These are phyloP conservation scores for Oscheius sp. DNA, from an alignment of 2,888 invertebrate genomes.

Conservation along the genomic window DNA sequence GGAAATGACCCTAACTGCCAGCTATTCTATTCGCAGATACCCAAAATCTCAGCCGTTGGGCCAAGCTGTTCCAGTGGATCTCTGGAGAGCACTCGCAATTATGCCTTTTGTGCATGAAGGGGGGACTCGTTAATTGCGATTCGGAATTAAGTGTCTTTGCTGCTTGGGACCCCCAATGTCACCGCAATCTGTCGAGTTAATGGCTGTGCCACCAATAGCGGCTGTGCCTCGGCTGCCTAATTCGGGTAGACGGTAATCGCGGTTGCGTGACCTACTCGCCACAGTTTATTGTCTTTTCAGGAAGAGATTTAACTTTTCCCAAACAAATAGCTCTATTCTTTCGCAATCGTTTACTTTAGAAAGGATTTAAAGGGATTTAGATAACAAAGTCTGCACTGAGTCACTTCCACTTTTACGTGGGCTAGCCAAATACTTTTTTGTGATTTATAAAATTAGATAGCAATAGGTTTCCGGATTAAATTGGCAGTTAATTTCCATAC, in stretches of 20 bases:
- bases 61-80: slow-evolving; percentile 5
- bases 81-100: slow-evolving; percentile 36
- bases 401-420: neutral
- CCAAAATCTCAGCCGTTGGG: slow-evolving; percentile 7
- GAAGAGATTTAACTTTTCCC: slow-evolving; percentile 3
- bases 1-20: neutral
- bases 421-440: neutral
- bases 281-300: slow-evolving; percentile 16
- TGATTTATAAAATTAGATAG: no score
- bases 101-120: slow-evolving; percentile 36
- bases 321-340: neutral
- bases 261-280: slow-evolving; percentile 22
- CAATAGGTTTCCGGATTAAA: neutral
- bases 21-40: neutral
- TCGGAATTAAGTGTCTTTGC: slow-evolving; percentile 37
- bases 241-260: slow-evolving; percentile 34
- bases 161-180: slow-evolving; percentile 27
- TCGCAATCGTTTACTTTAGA: slow-evolving; percentile 6
- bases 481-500: slow-evolving; percentile 30
- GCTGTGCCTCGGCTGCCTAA: slow-evolving; percentile 21
- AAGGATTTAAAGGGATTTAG: neutral
- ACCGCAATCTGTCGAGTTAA: slow-evolving; percentile 38
- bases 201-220: slow-evolving; percentile 23
- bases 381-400: neutral
- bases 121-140: slow-evolving; percentile 37